Evolutionary conservation across 2,888 invertebrate genomes (phyloP).

Genomic region (Sinodicranocentrus sp.): DNA sequence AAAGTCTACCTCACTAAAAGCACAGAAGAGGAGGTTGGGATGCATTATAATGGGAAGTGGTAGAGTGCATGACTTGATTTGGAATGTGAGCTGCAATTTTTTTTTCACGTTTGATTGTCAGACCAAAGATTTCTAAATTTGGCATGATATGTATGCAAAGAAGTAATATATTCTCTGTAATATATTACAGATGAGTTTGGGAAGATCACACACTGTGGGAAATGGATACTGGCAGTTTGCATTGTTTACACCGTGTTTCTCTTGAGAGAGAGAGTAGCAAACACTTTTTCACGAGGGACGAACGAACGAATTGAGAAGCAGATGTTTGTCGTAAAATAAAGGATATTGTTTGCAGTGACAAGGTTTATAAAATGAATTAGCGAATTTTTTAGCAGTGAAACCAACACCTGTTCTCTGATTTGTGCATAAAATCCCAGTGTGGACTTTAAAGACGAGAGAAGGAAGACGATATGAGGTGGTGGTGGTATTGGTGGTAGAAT

Average conservation of each 20-base stretch:
- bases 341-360: not conserved
- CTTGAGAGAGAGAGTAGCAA: too few relatives aligned
- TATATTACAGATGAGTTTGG: not conserved
- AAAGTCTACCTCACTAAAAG: too few relatives aligned
- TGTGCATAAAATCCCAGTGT: not conserved
- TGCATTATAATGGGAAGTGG: not conserved
- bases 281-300: too few relatives aligned
- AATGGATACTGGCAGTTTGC: slow-evolving; percentile 16
- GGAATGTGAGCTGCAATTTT: slow-evolving; percentile 16
- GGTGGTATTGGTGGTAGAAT: too few relatives aligned
- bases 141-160: not conserved
- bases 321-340: slow-evolving; percentile 3
- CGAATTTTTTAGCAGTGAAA: slow-evolving; percentile 9
- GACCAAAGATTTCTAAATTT: slow-evolving; percentile 17
- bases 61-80: not conserved
- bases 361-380: slow-evolving; percentile 1
- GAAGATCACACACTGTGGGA: slow-evolving; percentile 6
- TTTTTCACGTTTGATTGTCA: slow-evolving; percentile 7
- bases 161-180: not conserved
- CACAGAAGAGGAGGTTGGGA: not conserved
- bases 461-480: not conserved
- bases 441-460: not conserved
- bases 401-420: not conserved
- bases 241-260: slow-evolving; percentile 3
- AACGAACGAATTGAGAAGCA: too few relatives aligned